Base-by-base conservation (phyloP, 2,797 vertebrate species). In the Coregonus suidteri region DNA sequence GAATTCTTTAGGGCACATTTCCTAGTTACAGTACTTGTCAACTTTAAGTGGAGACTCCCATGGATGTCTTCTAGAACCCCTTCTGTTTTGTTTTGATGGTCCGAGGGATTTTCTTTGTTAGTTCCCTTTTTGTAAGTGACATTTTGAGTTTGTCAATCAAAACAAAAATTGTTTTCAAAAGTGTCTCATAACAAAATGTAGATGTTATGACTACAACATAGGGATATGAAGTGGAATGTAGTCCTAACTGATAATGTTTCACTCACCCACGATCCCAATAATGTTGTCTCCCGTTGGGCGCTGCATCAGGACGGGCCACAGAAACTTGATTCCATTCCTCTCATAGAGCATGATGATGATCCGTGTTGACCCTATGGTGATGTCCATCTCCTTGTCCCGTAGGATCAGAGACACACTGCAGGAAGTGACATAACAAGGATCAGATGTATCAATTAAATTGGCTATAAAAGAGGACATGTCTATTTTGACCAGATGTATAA, bases 231-330 rank as follows among this genome's bases (percentile, higher is more conserved):
- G 4, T 25, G 3, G 34, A n/a, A n/a, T 47, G 4, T 18, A 56
- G 53, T 56, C 53, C 53, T 56, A 15, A 25, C n/a, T 20, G 9
- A 65, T 11, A 11, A 65, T 15, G 52, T 72, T 72, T 54, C 30
- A 56, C 71, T 35, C 78, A 94, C 94, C 91, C 79, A 94, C 82
- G 77, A 94, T 68, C 68, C 94, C 94, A 25, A 79, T 62, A 2
- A 31, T 4, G 31, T 13, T 25, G 67, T 31, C 6, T 1, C 81
- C 77, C 0, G 62, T 80, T 41, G 88, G 80, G 18, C 20, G 52
- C 74, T 88, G 86, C 67, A 66, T 86, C 52, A 94, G 16, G 65
- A 73, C 85, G 0, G 93, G 93, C 94, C 94, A 95, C 53, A 94
- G 80, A 56, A 93, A 88, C 7, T 18, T 0, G 0, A 76, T 0